These are phyloP conservation scores for Clarias fuscus DNA, from an alignment of 2,797 vertebrate species.

Conservation along the genomic window DNA sequence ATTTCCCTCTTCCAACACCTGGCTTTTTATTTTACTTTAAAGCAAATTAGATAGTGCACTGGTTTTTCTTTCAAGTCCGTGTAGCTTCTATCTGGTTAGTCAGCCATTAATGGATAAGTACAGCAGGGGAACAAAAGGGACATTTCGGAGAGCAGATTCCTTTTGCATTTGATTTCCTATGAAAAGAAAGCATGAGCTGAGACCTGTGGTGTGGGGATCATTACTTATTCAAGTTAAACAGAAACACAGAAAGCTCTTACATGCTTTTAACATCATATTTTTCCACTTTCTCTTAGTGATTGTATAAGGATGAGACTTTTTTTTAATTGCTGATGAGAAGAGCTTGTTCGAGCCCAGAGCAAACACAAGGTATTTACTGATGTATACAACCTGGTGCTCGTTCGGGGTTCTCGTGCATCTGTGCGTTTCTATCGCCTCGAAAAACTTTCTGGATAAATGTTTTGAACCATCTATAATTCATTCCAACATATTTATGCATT, in stretches of 20 bases:
- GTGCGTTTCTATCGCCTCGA: background rate
- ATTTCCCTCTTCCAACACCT: background rate
- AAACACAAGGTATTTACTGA: background rate
- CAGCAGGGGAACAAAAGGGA: background rate
- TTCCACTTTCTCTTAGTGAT: background rate
- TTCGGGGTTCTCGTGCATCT: background rate
- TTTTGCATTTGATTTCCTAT: slow-evolving; percentile 1
- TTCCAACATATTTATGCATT: slow-evolving; percentile 30
- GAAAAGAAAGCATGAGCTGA: slow-evolving; percentile 13
- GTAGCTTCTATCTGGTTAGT: slow-evolving; percentile 6
- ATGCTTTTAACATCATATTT: slow-evolving; percentile 3
- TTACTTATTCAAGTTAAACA: background rate
- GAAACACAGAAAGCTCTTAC: background rate
- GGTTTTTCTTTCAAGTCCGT: slow-evolving; percentile 1
- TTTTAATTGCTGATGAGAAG: background rate
- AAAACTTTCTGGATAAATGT: slow-evolving; percentile 28
- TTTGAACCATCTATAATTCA: slow-evolving; percentile 44
- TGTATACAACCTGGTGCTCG: background rate
- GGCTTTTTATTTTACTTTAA: background rate
- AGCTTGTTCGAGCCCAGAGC: background rate
- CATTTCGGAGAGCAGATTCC: background rate
- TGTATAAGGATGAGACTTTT: background rate
- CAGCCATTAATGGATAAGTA: slow-evolving; percentile 21
- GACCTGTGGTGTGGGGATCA: background rate
- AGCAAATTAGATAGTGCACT: slow-evolving; percentile 19